phyloP scores from a whole-genome alignment of 2,797 vertebrate species.

The Rhinichthys osculus region DNA sequence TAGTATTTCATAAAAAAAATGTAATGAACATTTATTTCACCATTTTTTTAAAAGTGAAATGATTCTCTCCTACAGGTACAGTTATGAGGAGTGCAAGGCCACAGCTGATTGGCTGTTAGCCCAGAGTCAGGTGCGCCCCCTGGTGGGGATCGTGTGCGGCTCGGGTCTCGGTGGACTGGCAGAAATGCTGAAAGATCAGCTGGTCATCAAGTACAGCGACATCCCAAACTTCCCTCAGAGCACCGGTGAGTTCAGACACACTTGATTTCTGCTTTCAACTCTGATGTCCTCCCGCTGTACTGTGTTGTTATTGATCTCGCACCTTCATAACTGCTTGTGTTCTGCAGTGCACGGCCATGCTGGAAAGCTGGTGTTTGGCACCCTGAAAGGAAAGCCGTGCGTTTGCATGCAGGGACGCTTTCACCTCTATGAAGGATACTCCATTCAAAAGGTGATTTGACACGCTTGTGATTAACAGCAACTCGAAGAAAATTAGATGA shows the following conservation, averaged over 20 bases:
- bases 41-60: no score
- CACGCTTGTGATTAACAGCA: neutral
- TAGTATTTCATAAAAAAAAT: neutral
- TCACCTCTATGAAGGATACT: conserved; percentile 88
- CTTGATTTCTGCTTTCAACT: no score
- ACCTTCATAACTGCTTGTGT: neutral
- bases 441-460: conserved; percentile 84
- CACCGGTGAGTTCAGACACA: conserved; percentile 79
- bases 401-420: conserved; percentile 92
- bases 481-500: neutral
- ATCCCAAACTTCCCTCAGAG: conserved; percentile 89
- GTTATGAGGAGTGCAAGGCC: conserved; percentile 78
- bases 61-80: conserved; percentile 64
- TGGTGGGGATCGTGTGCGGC: conserved; percentile 87
- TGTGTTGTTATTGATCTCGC: neutral
- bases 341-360: conserved; percentile 84
- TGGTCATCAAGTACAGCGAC: conserved; percentile 81
- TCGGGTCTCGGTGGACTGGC: conserved; percentile 86
- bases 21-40: neutral
- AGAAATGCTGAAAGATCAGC: conserved; percentile 78
- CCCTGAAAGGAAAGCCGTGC: conserved; percentile 80
- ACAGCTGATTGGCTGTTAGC: conserved; percentile 84
- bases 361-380: conserved; percentile 86
- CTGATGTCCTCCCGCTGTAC: neutral
- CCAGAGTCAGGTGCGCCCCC: conserved; percentile 75